These are phyloP conservation scores for Callimorpha dominula DNA, from an alignment of 2,888 invertebrate species.

Conservation along the genomic window DNA sequence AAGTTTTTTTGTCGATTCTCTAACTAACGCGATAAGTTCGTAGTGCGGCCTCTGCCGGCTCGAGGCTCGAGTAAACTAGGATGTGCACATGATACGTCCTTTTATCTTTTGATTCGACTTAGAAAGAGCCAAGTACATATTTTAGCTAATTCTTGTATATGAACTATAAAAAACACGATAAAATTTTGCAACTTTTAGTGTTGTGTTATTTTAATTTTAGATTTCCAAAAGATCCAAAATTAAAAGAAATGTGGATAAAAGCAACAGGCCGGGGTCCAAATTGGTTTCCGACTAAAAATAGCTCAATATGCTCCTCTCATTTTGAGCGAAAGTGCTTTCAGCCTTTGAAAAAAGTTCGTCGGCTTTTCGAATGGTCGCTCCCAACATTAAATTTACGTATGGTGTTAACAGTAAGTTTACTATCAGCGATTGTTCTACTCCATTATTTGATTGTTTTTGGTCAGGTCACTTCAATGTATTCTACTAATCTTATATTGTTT, in stretches of 20 bases:
- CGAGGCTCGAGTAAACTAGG: neutral
- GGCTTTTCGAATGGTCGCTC: slow-evolving; percentile 6
- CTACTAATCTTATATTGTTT: no score
- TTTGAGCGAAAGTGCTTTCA: slow-evolving; percentile 5
- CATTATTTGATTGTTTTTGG: no score
- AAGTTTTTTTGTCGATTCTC: no score
- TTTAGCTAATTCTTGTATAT: no score
- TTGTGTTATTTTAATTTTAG: neutral
- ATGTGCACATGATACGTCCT: neutral
- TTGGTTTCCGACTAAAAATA: slow-evolving; percentile 18
- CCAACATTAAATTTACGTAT: slow-evolving; percentile 4
- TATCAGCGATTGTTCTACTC: no score
- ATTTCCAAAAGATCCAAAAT: slow-evolving; percentile 7
- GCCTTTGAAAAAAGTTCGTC: neutral
- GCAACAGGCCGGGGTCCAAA: slow-evolving; percentile 14
- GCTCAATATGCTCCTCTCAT: neutral
- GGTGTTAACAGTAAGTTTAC: neutral
- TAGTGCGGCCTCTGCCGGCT: neutral
- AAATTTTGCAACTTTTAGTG: neutral
- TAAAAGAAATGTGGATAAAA: slow-evolving; percentile 15
- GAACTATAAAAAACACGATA: neutral
- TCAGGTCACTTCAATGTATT: no score
- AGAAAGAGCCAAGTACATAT: no score
- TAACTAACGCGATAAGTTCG: no score
- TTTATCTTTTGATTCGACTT: neutral